Evolutionary conservation across 2,888 invertebrate genomes (phyloP), one percentile per base, ranked within the genome.

Genomic region (Mylabris sibirica): DNA sequence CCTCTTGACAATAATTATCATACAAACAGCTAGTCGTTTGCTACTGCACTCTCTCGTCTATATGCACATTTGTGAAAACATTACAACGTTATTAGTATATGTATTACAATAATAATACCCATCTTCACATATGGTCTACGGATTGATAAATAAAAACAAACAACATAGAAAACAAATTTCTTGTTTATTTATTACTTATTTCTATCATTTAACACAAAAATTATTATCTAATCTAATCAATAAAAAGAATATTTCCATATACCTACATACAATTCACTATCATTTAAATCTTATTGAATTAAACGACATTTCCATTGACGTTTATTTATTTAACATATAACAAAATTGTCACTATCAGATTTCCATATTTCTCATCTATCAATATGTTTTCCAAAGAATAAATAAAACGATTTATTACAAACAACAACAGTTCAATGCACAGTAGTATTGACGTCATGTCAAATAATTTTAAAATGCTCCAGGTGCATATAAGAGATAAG

Each of bases 1-100:
- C 64, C 64, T 59, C 63, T 60, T 62, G 59, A 66, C 66, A 49
- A 49, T 59, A 66, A 66, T 66, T 66, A 66, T 38, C 41, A 63
- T 38, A 49, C 20, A 49, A 49, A 49, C 49, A 49, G 20, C 49
- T 49, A 49, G 49, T 49, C 49, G 49, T 49, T 49, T 49, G 49
- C 49, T 20, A 49, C 49, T 49, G 49, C 20, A 49, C 49, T 49
- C 49, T 49, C 49, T 49, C 20, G 4, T 49, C 20, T 49, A 49
- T 20, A 38, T 5, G 17, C n/a, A 49, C 49, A 49, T 49, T 49
- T 49, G 49, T 20, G 20, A 20, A 49, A 20, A 49, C 20, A 49
- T 44, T 44, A 44, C 41, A 11, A 49, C 49, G 20, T 49, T 49
- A 49, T 49, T 49, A 41, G 4, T 8, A 1, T n/a, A 44, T 8